These are phyloP conservation scores for Colostygia pectinataria DNA, from an alignment of 2,888 invertebrate genomes.

Conservation along the genomic window DNA sequence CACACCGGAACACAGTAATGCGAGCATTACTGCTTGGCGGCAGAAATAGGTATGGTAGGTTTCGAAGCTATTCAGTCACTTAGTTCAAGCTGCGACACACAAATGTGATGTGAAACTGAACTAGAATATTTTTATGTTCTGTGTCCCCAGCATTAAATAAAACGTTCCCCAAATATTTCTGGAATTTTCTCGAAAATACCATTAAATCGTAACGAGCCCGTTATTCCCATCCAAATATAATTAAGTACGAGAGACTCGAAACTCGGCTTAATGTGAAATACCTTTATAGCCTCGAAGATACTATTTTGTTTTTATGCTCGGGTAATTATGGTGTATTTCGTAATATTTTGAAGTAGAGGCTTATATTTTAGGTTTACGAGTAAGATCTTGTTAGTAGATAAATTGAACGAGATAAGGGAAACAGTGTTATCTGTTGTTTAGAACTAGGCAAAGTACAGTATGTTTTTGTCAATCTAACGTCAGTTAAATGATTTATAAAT, in stretches of 20 bases:
- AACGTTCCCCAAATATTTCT: conserved; percentile 16
- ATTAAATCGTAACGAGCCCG: conserved; percentile 26
- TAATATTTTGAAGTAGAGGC: conserved; percentile 10
- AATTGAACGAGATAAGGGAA: conserved; percentile 4
- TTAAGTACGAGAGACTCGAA: conserved; percentile 26
- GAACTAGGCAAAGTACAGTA: no score
- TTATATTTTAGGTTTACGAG: conserved; percentile 24
- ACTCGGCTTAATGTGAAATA: conserved; percentile 30
- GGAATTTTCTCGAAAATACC: conserved; percentile 25
- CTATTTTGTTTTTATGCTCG: conserved; percentile 26
- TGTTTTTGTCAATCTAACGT: no score
- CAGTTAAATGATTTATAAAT: no score
- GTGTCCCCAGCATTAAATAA: conserved; percentile 6
- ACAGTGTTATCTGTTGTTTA: background rate
- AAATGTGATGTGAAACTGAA: no score
- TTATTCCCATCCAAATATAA: conserved; percentile 30
- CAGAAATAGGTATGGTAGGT: no score
- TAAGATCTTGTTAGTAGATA: background rate
- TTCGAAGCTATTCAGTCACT: no score
- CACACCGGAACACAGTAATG: no score
- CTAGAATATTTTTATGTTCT: background rate
- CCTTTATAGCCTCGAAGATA: conserved; percentile 22
- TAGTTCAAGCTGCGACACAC: no score
- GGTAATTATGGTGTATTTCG: conserved; percentile 21
- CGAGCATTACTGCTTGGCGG: no score